Percentiles rank a stretch among this genome's conserved stretches.
Evolutionary conservation across 2,888 invertebrate genomes (phyloP).

Genomic region (Synergus japonicus): DNA sequence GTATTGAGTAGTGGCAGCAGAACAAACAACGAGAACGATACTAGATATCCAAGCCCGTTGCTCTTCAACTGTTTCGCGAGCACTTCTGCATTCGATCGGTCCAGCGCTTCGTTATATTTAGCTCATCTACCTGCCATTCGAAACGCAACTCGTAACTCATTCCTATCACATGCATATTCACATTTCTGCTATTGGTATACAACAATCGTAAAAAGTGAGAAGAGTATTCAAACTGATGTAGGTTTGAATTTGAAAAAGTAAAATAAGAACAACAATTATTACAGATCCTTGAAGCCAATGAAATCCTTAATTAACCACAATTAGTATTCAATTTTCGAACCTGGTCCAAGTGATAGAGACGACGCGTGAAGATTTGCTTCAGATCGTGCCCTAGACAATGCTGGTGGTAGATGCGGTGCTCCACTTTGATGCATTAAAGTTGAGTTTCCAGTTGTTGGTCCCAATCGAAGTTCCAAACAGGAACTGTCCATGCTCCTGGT

Average conservation of each 20-base stretch:
- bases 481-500: constrained; percentile 94
- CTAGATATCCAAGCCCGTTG: constrained; percentile 51
- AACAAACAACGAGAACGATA: constrained; percentile 53
- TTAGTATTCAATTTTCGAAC: constrained; percentile 73
- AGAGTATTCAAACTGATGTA: neutral
- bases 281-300: no score
- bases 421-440: constrained; percentile 81
- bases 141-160: constrained; percentile 31
- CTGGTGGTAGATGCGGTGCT: constrained; percentile 81
- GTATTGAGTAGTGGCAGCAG: neutral
- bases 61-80: constrained; percentile 59
- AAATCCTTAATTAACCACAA: neutral
- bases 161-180: constrained; percentile 31
- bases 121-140: constrained; percentile 28
- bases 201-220: constrained; percentile 5
- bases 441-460: constrained; percentile 67
- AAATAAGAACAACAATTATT: neutral
- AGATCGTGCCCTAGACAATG: constrained; percentile 89
- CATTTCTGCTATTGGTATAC: neutral
- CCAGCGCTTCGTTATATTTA: constrained; percentile 50
- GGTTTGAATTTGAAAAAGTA: neutral
- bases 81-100: constrained; percentile 48
- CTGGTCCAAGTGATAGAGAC: constrained; percentile 84
- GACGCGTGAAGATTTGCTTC: constrained; percentile 91
- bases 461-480: constrained; percentile 86